phyloP scores from a whole-genome alignment of 2,888 invertebrate genomes.

The Eustalomyia histrio region DNA sequence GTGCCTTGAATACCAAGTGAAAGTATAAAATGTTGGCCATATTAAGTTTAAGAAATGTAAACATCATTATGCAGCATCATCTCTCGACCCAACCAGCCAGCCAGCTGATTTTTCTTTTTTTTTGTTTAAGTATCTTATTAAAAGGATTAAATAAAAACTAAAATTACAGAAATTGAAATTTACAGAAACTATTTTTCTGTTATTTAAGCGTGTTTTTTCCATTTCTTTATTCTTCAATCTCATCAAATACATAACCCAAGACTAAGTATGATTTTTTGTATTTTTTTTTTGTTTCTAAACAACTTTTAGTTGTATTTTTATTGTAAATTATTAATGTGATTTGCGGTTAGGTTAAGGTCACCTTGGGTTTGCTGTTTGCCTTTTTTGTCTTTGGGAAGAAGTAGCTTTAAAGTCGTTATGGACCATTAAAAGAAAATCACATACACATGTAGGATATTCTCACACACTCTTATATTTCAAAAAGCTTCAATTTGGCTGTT shows the following conservation, averaged over 20 bases:
- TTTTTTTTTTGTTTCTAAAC: neutral
- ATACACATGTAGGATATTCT: too few relatives aligned
- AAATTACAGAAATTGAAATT: too few relatives aligned
- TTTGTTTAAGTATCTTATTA: conserved; percentile 1
- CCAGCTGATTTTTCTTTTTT: conserved; percentile 22
- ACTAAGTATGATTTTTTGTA: neutral
- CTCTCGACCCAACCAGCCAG: neutral
- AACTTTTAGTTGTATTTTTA: neutral
- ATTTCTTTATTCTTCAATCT: neutral
- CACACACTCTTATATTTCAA: too few relatives aligned
- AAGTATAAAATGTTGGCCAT: conserved; percentile 51
- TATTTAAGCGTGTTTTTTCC: neutral
- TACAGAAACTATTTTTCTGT: neutral
- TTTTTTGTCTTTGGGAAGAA: conserved; percentile 5
- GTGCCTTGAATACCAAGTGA: conserved; percentile 45
- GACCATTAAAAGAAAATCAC: conserved; percentile 56
- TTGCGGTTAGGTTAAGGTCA: conserved; percentile 58
- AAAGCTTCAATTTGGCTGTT: neutral
- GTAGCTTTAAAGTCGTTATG: conserved; percentile 41
- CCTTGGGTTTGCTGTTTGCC: neutral
- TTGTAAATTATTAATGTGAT: conserved; percentile 46
- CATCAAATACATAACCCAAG: neutral
- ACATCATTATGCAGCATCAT: conserved; percentile 17
- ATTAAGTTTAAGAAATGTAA: conserved; percentile 17
- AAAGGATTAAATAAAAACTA: neutral